Conservation (phyloP, 2,888 invertebrate species). For the Caenorhabditis wallacei region DNA sequence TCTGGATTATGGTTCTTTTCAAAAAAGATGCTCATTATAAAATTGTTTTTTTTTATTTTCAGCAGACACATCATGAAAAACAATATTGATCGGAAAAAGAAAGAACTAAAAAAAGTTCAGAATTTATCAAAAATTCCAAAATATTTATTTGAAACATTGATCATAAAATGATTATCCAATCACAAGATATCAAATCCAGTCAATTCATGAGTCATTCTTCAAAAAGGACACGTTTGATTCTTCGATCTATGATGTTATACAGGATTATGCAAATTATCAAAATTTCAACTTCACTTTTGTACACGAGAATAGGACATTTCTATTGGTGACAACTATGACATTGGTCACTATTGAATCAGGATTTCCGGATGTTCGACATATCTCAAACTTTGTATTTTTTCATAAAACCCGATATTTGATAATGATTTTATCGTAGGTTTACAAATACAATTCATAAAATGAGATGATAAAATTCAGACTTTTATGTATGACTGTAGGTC, state of each 20-base stretch:
- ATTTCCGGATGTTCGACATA: slow-evolving; percentile 53
- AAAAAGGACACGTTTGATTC: slow-evolving; percentile 18
- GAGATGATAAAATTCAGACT: slow-evolving; percentile 6
- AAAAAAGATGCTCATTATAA: background rate
- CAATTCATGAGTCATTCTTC: background rate
- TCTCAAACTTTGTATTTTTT: slow-evolving; percentile 43
- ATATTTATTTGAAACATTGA: background rate
- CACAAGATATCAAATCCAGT: background rate
- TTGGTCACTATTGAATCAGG: slow-evolving; percentile 52
- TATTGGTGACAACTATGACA: slow-evolving; percentile 21
- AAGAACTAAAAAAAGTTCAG: background rate
- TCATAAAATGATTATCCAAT: background rate
- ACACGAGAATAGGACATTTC: slow-evolving; percentile 7
- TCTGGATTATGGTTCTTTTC: background rate
- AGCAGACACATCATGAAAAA: background rate
- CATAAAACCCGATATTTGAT: slow-evolving; percentile 33
- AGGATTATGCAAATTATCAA: slow-evolving; percentile 41
- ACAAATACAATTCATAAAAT: background rate
- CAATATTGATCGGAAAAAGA: background rate
- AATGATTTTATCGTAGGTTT: slow-evolving; percentile 43
- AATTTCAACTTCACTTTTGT: background rate
- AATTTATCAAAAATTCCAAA: background rate
- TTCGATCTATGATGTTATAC: slow-evolving; percentile 36
- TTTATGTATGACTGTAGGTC: slow-evolving; percentile 52
- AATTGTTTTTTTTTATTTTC: too few species aligned